Base-by-base conservation (phyloP, 2,113 vertebrate genomes). In the Ochotona princeps region DNA sequence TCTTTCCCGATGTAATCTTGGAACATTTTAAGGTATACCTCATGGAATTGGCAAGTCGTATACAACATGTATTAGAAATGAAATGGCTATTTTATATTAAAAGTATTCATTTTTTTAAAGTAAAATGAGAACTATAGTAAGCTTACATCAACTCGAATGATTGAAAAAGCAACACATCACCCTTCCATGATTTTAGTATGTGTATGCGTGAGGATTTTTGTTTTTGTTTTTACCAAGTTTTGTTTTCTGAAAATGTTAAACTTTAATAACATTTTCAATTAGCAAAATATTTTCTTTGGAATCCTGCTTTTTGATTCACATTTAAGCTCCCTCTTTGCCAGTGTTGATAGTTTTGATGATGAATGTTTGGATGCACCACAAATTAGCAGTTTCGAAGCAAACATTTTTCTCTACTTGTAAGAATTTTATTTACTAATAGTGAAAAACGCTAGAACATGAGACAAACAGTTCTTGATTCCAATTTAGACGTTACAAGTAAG, bases 211-310 rank as follows among this genome's bases (percentile, higher is more conserved):
- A 86, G 83, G 38, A 86, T 84, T 94, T 88, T 25, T 49, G 35
- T 54, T 91, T 61, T 83, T 87, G 30, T 87, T 88, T 5, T 87
- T 85, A 38, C 17, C 78, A 28, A n/a, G 38, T 89, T 94, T 91
- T 91, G 15, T 93, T 93, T 94, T 94, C 82, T 93, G 81, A 89
- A 96, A 92, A 91, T 81, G 86, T 73, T 95, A 78, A 93, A 93
- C 23, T 72, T 14, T 80, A 90, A 91, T 84, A 44, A 65, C 28
- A 70, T 94, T 94, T 93, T 89, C 89, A 78, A 67, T 44, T 72
- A 93, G 67, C 76, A 87, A 90, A 51, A 18, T 12, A 49, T 54
- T 91, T 78, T 93, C 76, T 89, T 79, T 83, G 81, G 57, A 26
- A 70, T 79, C 82, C 30, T 80, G 80, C 57, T 90, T 96, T 88